Evolutionary conservation across 1,140 invertebrate species (phyloP), one percentile per base, ranked within the genome.

Genomic region (Pseudomyrmex sp.): DNA sequence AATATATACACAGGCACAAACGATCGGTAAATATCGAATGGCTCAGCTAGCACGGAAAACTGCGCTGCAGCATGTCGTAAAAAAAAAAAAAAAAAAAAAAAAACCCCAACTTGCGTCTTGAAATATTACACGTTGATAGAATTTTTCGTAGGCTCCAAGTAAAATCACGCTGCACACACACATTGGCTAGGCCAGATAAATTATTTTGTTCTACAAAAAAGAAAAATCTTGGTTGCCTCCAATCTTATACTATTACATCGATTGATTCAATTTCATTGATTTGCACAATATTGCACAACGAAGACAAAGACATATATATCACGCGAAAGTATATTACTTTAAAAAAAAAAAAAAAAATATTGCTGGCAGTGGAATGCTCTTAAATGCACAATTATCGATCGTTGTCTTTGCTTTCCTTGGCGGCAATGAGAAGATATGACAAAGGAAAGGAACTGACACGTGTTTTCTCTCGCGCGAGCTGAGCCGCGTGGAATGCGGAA

Each of bases 1-100:
- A 63, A 88, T 89, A 79, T 89, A 68, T 88, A 79, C 88, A 85
- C 88, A 89, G 89, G 89, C 87, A 90, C 35, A 35, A 35, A 35
- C 89, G 83, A 87, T 88, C 77, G 88, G 86, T 86, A 75, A 83
- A 80, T 79, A 18, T 86, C 75, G 50, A 79, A 20, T 56, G 80
- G 79, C 76, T 88, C 87, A 86, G 82, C 72, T 52, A n/a, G 65
- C 84, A 68, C 52, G 50, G 56, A 63, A 82, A 85, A 54, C 54
- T 59, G 76, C 50, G 18, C 48, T 76, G 48, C 15, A 56, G 35
- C 20, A 2, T 70, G 44, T 61, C 20, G 50, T 52, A 58, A 59
- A 59, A 12, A 5, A 58, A 35, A 35, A 59, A 48, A 35, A 59
- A 48, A 12, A 8, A 58, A 35, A 35, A 35, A 35, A 35, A 35